These are phyloP conservation scores for Trilocha varians DNA, from an alignment of 2,888 invertebrate genomes.

Conservation along the genomic window DNA sequence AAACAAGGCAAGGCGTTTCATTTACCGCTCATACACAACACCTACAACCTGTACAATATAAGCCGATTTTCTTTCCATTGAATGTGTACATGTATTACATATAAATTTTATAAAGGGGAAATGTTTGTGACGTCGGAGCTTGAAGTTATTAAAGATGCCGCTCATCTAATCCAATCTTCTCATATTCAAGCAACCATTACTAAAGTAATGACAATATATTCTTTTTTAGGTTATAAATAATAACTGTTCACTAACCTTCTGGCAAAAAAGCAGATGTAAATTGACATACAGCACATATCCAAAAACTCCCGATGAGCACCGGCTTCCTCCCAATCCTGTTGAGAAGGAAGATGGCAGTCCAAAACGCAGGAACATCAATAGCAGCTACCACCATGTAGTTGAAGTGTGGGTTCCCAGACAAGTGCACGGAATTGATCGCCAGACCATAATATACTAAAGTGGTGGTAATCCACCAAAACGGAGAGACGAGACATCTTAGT, in stretches of 20 bases:
- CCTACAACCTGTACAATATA: too few relatives aligned
- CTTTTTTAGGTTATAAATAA: not conserved
- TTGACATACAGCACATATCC: slow-evolving; percentile 74
- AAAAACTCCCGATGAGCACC: slow-evolving; percentile 69
- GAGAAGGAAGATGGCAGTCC: slow-evolving; percentile 71
- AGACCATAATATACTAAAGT: slow-evolving; percentile 78
- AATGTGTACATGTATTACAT: too few relatives aligned
- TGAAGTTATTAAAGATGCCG: too few relatives aligned
- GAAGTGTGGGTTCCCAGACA: slow-evolving; percentile 75
- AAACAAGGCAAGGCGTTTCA: too few relatives aligned
- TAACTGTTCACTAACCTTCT: slow-evolving; percentile 33
- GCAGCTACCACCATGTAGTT: slow-evolving; percentile 75
- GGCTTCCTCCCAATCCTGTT: slow-evolving; percentile 73
- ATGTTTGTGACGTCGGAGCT: too few relatives aligned
- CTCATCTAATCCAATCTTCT: too few relatives aligned
- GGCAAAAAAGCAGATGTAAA: slow-evolving; percentile 71
- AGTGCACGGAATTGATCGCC: slow-evolving; percentile 74
- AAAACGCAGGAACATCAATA: slow-evolving; percentile 79
- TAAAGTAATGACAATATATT: not conserved
- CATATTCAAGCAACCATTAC: too few relatives aligned
- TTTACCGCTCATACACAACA: too few relatives aligned
- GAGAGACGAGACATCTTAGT: slow-evolving; percentile 31
- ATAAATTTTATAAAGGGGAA: too few relatives aligned
- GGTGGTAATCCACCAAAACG: slow-evolving; percentile 76
- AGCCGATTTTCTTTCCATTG: too few relatives aligned